Percentiles rank a stretch among this genome's conserved stretches.
Evolutionary conservation across 1,140 invertebrate genomes (phyloP).

Genomic region (Xylocopa sonorina): DNA sequence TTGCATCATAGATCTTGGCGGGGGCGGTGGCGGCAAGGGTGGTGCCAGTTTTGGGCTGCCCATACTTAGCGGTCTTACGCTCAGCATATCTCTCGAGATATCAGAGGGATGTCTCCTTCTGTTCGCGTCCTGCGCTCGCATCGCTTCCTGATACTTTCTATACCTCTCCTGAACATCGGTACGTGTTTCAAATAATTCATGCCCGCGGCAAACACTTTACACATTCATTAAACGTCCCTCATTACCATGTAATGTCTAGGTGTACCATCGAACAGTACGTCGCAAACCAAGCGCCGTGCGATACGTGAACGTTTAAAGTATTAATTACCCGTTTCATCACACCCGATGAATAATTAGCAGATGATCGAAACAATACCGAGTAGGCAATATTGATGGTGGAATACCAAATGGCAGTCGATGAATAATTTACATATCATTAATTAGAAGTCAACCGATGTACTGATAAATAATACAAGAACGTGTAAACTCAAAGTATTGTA

Average conservation of each 20-base stretch:
- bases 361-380: background rate
- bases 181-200: background rate
- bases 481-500: background rate
- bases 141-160: conserved; percentile 85
- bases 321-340: background rate
- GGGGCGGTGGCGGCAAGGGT: conserved; percentile 71
- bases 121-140: conserved; percentile 80
- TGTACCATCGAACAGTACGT: too few species aligned
- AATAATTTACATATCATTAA: background rate
- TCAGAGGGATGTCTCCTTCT: conserved; percentile 70
- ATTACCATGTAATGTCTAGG: background rate
- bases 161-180: conserved; percentile 83
- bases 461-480: background rate
- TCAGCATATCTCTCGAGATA: conserved; percentile 61
- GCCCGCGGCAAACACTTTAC: background rate
- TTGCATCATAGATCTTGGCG: conserved; percentile 74
- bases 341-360: background rate
- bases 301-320: background rate
- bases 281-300: background rate
- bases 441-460: background rate
- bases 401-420: background rate
- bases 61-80: conserved; percentile 59
- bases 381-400: background rate
- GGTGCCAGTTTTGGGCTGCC: conserved; percentile 68
- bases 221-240: background rate